phyloP scores from a whole-genome alignment of 2,113 vertebrate species.

The Microtus montanus region DNA sequence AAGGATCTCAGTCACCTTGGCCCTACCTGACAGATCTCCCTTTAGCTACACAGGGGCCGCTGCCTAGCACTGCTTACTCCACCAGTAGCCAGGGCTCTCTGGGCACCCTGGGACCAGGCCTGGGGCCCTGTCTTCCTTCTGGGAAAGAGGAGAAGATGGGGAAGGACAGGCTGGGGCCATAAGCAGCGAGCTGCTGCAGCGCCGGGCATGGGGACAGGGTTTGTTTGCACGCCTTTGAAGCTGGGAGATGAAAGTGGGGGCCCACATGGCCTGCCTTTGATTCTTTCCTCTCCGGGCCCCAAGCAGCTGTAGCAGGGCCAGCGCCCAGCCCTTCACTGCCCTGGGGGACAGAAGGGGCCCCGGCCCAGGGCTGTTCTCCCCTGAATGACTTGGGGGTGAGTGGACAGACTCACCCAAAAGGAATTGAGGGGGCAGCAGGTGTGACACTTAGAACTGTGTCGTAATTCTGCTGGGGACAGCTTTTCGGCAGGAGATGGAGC shows the following conservation, averaged over 20 bases:
- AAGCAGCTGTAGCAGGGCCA: constrained; percentile 82
- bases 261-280: constrained; percentile 92
- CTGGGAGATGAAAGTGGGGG: constrained; percentile 92
- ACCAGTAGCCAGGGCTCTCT: background rate
- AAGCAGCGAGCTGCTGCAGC: constrained; percentile 45
- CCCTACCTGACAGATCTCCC: background rate
- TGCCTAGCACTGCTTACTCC: background rate
- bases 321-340: background rate
- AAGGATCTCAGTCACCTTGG: background rate
- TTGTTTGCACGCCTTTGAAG: constrained; percentile 96
- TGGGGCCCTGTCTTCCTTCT: constrained; percentile 66
- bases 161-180: constrained; percentile 76
- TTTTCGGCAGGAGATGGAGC: fast-evolving
- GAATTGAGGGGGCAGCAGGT: background rate
- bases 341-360: constrained; percentile 76
- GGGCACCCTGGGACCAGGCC: background rate
- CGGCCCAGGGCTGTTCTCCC: constrained; percentile 45
- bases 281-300: constrained; percentile 87
- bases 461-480: fast-evolving
- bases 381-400: background rate
- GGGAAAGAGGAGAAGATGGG: constrained; percentile 68
- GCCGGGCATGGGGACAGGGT: constrained; percentile 85
- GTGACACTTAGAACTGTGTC: background rate
- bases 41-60: background rate
- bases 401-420: background rate